Evolutionary conservation across 1,140 invertebrate genomes (phyloP).

Genomic region (Tenebrio molitor): DNA sequence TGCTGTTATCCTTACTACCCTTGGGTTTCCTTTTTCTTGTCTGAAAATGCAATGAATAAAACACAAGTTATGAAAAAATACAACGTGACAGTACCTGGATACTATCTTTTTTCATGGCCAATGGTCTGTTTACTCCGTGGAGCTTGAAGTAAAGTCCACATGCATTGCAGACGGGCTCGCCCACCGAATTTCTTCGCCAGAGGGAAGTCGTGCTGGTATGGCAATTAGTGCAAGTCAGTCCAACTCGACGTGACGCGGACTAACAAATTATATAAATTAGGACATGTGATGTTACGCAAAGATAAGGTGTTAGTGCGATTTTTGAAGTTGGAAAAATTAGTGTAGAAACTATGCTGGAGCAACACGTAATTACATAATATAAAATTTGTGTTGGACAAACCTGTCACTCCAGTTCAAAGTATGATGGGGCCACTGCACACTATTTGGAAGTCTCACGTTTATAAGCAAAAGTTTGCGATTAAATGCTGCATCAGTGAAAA

Average conservation of each 20-base stretch:
- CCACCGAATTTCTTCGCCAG: constrained; percentile 89
- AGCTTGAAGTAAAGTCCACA: constrained; percentile 95
- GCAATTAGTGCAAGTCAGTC: constrained; percentile 93
- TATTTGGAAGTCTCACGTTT: constrained; percentile 14
- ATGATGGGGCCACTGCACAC: constrained; percentile 58
- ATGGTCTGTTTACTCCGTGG: constrained; percentile 87
- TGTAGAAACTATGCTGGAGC: neutral
- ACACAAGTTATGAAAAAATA: neutral
- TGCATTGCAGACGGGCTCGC: constrained; percentile 95
- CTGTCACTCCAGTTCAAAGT: constrained; percentile 51
- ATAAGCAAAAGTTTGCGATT: constrained; percentile 6
- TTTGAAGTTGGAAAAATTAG: constrained; percentile 5
- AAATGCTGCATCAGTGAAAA: neutral
- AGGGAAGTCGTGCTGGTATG: constrained; percentile 87
- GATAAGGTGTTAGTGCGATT: constrained; percentile 3
- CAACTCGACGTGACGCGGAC: constrained; percentile 80
- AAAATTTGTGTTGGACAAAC: constrained; percentile 44
- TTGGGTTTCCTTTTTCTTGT: constrained; percentile 94
- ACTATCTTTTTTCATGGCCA: constrained; percentile 96
- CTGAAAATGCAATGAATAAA: constrained; percentile 68
- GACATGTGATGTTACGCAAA: neutral
- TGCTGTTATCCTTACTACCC: constrained; percentile 70
- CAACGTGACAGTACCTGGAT: constrained; percentile 77
- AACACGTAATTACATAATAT: neutral
- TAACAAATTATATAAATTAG: constrained; percentile 10